Percentiles rank a stretch among this genome's conserved stretches.
Conservation (phyloP, 2,888 invertebrate species). For the Trissonchulus sp. region DNA sequence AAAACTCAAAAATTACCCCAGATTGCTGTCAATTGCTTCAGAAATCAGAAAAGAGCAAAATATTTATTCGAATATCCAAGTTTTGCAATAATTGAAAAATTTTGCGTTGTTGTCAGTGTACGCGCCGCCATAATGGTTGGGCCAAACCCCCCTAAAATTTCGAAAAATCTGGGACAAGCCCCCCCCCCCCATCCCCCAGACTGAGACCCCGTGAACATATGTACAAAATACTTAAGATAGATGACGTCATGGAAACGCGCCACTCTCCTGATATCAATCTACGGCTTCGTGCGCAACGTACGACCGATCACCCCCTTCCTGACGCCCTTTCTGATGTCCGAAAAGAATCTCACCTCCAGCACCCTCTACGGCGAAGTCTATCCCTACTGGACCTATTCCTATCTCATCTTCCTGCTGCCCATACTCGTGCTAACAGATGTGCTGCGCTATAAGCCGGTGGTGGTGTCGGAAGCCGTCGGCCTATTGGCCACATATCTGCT, state of each 20-base stretch:
- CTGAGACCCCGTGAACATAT: too few relatives aligned
- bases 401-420: constrained; percentile 57
- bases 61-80: too few relatives aligned
- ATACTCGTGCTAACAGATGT: constrained; percentile 57
- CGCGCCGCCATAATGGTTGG: too few relatives aligned
- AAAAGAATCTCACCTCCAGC: constrained; percentile 50
- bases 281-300: constrained; percentile 52
- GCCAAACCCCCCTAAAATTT: too few relatives aligned
- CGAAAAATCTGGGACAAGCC: too few relatives aligned
- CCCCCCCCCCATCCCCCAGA: too few relatives aligned
- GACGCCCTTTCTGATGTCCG: constrained; percentile 51
- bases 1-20: too few relatives aligned
- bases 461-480: constrained; percentile 14
- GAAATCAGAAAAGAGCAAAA: too few relatives aligned
- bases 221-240: too few relatives aligned
- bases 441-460: constrained; percentile 63
- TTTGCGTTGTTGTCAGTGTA: too few relatives aligned
- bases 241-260: constrained; percentile 38
- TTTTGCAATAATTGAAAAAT: too few relatives aligned
- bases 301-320: constrained; percentile 53
- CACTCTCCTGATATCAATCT: constrained; percentile 45
- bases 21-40: too few relatives aligned
- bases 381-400: constrained; percentile 78
- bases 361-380: constrained; percentile 69
- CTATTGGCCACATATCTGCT: constrained; percentile 70